A percentile compares a stretch with the other conserved stretches of the same genome.
Evolutionary conservation across 1,140 invertebrate genomes (phyloP).

Genomic region (Mylabris phalerata): DNA sequence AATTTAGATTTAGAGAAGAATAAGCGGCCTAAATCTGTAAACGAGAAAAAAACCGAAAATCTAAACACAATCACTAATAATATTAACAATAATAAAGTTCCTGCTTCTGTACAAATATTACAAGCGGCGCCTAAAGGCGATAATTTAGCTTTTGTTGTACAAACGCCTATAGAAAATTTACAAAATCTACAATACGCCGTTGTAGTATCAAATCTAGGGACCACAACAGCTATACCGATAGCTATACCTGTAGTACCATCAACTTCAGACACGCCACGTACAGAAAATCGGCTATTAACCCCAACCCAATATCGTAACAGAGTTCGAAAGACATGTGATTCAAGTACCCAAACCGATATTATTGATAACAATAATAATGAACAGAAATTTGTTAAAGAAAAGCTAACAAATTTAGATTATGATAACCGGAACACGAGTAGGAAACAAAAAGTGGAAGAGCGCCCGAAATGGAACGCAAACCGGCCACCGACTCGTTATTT

Average conservation of each 20-base stretch:
- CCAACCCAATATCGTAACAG: conserved; percentile 53
- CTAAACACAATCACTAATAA: too few relatives aligned
- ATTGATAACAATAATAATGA: conserved; percentile 21
- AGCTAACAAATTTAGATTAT: conserved; percentile 35
- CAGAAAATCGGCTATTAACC: conserved; percentile 51
- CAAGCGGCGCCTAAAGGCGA: conserved; percentile 10
- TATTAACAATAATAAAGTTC: too few relatives aligned
- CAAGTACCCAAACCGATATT: conserved; percentile 60
- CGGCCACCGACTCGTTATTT: conserved; percentile 63
- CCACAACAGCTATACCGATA: conserved; percentile 22
- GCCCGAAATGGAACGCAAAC: conserved; percentile 62
- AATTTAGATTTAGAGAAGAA: conserved; percentile 8
- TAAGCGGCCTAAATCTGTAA: conserved; percentile 7
- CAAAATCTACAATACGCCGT: conserved; percentile 49
- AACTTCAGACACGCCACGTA: conserved; percentile 23
- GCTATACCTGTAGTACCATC: conserved; percentile 25
- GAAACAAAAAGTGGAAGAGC: conserved; percentile 50
- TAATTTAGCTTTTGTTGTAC: conserved; percentile 40
- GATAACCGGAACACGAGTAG: conserved; percentile 43
- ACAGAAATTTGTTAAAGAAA: conserved; percentile 34
- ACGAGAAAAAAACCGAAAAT: neutral
- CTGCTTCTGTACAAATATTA: conserved; percentile 3
- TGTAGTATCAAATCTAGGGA: conserved; percentile 45
- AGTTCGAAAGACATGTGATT: conserved; percentile 49
- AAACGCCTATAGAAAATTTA: conserved; percentile 39